Conservation (phyloP, 2,113 vertebrate genomes). For the Camelus bactrianus region DNA sequence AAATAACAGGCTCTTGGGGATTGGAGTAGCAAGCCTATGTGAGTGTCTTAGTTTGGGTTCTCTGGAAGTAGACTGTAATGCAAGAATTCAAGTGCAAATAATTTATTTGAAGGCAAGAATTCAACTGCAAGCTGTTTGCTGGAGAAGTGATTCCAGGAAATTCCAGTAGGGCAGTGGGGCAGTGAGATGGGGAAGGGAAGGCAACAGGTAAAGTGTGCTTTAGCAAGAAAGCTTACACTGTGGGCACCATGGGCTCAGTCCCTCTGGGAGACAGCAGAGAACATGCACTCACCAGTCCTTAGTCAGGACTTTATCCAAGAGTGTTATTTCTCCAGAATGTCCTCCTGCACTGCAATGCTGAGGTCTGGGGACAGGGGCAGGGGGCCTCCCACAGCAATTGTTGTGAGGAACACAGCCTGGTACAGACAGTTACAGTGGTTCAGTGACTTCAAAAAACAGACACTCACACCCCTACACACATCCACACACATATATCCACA, state of each 20-base stretch:
- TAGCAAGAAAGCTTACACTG: background rate
- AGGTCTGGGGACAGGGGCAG: background rate
- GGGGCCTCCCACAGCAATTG: background rate
- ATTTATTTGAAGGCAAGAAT: background rate
- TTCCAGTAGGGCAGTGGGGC: background rate
- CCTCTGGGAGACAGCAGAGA: background rate
- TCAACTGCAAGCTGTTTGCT: background rate
- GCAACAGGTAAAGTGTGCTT: background rate
- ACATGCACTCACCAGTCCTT: background rate
- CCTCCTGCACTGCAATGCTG: background rate
- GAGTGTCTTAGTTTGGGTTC: background rate
- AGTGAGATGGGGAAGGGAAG: background rate
- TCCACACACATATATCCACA: background rate
- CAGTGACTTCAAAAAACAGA: background rate
- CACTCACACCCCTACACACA: background rate
- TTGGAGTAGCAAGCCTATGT: background rate
- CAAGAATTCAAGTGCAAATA: background rate
- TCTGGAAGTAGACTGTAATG: background rate
- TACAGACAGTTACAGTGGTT: background rate
- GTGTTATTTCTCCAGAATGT: too few species aligned
- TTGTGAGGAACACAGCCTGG: background rate
- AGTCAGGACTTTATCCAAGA: background rate
- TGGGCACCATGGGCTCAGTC: background rate
- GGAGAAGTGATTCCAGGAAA: background rate
- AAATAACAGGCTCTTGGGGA: background rate